These are phyloP conservation scores for Drosophila parthenogenetica DNA, from an alignment of 2,888 invertebrate species.

Conservation along the genomic window DNA sequence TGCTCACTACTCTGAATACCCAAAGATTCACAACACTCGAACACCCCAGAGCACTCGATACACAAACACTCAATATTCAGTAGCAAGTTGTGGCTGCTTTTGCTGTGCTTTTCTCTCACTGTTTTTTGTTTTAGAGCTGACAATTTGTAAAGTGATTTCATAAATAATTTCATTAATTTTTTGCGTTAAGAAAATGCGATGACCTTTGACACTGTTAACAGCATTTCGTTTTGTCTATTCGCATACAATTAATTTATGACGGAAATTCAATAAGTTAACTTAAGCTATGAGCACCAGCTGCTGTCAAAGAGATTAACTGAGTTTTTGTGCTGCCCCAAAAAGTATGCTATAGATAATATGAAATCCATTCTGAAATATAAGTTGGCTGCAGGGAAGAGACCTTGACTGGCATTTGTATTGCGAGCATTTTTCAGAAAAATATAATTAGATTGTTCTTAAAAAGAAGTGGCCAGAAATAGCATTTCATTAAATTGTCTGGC, in stretches of 20 bases:
- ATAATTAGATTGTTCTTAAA: too few relatives aligned
- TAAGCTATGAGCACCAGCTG: not conserved
- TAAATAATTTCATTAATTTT: conserved; percentile 57
- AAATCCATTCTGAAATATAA: too few relatives aligned
- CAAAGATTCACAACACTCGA: conserved; percentile 1
- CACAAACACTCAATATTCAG: not conserved
- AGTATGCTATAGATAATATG: not conserved
- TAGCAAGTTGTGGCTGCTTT: not conserved
- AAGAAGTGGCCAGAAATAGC: too few relatives aligned
- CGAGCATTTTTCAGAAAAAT: too few relatives aligned
- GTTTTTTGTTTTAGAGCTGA: conserved; percentile 7
- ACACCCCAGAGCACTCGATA: conserved; percentile 17
- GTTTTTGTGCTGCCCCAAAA: not conserved
- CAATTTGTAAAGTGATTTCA: conserved; percentile 55
- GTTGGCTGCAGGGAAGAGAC: too few relatives aligned
- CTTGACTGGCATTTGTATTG: too few relatives aligned
- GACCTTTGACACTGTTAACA: conserved; percentile 49
- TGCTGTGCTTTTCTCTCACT: conserved; percentile 10
- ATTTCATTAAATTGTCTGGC: too few relatives aligned
- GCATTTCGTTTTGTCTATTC: conserved; percentile 7
- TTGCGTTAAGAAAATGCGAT: conserved; percentile 46
- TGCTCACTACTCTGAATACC: conserved; percentile 24
- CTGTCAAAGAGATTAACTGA: not conserved
- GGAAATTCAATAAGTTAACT: conserved; percentile 12
- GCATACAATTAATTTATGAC: conserved; percentile 42